These are phyloP conservation scores for Thecophora atra DNA, from an alignment of 2,888 invertebrate species.

Conservation along the genomic window DNA sequence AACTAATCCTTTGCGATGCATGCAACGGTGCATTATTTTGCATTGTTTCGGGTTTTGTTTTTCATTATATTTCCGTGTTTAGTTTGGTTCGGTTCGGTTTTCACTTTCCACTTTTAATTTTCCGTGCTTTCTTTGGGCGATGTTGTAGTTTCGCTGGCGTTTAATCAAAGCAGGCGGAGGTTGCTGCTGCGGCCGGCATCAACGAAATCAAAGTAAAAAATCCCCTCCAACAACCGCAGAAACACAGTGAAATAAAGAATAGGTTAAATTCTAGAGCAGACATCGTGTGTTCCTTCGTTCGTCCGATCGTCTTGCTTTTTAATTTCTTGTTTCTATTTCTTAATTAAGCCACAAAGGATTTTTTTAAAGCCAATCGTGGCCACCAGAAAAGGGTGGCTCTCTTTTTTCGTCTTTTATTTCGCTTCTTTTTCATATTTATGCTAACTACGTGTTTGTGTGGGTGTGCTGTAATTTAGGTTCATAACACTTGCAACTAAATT, in stretches of 20 bases:
- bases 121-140: conserved; percentile 19
- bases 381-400: conserved; percentile 7
- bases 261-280: conserved; percentile 1
- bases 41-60: background rate
- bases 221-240: too few relatives aligned
- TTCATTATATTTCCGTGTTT: background rate
- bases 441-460: conserved; percentile 2
- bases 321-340: conserved; percentile 20
- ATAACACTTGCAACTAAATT: background rate
- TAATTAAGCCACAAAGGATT: conserved; percentile 32
- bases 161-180: background rate
- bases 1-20: background rate
- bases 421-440: background rate
- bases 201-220: background rate
- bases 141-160: background rate
- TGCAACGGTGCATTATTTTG: background rate
- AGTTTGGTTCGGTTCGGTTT: conserved; percentile 11
- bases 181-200: background rate
- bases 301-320: too few relatives aligned
- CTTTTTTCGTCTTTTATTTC: background rate
- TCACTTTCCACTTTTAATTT: conserved; percentile 37
- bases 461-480: conserved; percentile 25
- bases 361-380: conserved; percentile 23
- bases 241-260: background rate
- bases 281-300: background rate